Conservation (phyloP, 1,140 invertebrate species). For the Batillaria attramentaria region DNA sequence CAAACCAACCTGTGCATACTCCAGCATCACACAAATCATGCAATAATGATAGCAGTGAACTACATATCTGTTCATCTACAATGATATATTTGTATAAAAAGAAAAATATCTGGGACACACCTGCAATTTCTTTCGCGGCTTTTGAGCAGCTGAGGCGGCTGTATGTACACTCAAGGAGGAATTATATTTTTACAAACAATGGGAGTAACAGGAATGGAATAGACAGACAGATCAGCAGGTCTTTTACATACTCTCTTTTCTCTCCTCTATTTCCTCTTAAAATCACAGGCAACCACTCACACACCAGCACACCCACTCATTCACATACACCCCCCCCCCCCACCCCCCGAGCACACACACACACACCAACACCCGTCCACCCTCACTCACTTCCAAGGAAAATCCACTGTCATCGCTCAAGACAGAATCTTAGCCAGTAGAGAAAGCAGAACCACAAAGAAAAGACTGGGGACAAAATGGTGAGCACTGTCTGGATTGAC, state of each 20-base stretch:
- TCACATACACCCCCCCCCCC: not conserved
- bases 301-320: not conserved
- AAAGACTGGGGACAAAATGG: constrained; percentile 27
- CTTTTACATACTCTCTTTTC: not conserved
- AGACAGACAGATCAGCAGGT: not conserved
- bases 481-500: constrained; percentile 43
- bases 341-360: not conserved
- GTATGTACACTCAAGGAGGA: not conserved
- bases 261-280: not conserved
- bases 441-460: constrained; percentile 16
- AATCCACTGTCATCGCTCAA: not conserved
- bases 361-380: not conserved
- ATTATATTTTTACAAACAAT: not conserved
- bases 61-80: too few relatives aligned
- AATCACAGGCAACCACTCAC: not conserved
- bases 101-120: too few relatives aligned
- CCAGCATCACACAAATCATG: too few relatives aligned
- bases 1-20: too few relatives aligned
- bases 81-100: too few relatives aligned
- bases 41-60: too few relatives aligned
- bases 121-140: too few relatives aligned
- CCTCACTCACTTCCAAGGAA: not conserved
- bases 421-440: constrained; percentile 21
- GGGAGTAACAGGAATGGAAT: not conserved
- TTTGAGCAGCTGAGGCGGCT: too few relatives aligned